These are phyloP conservation scores for Echinops telfairi DNA, from an alignment of 2,113 vertebrate species.

Conservation along the genomic window DNA sequence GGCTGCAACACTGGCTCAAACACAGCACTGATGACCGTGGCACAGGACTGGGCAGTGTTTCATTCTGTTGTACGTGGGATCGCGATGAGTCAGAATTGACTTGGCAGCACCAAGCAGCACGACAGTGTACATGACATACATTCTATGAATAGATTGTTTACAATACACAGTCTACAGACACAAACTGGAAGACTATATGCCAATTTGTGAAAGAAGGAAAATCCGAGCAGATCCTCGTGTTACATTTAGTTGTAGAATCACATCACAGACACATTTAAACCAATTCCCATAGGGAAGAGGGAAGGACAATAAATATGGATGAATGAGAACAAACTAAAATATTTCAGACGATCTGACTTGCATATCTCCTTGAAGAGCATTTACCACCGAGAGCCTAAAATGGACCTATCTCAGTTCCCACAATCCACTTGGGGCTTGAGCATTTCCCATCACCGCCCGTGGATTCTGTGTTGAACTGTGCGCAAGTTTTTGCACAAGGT, in stretches of 20 bases:
- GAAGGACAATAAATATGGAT: not conserved
- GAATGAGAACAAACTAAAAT: slow-evolving; percentile 31
- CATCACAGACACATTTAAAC: slow-evolving; percentile 13
- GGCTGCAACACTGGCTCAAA: no score
- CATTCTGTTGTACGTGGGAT: no score
- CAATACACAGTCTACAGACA: not conserved
- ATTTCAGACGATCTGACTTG: not conserved
- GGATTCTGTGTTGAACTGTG: not conserved
- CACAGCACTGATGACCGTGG: no score
- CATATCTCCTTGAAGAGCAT: not conserved
- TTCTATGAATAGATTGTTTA: not conserved
- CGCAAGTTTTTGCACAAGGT: not conserved
- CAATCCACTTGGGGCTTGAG: not conserved
- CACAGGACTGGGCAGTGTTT: no score
- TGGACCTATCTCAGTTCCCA: not conserved
- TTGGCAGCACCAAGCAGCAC: not conserved
- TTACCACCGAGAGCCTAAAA: not conserved
- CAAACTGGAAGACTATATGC: not conserved
- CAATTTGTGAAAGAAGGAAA: slow-evolving; percentile 42
- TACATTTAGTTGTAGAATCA: not conserved
- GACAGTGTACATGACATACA: no score
- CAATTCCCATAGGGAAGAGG: not conserved
- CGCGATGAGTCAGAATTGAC: not conserved
- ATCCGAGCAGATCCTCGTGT: not conserved
- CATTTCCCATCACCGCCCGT: not conserved